phyloP scores from a whole-genome alignment of 2,888 invertebrate species.

The Polyommatus icarus region DNA sequence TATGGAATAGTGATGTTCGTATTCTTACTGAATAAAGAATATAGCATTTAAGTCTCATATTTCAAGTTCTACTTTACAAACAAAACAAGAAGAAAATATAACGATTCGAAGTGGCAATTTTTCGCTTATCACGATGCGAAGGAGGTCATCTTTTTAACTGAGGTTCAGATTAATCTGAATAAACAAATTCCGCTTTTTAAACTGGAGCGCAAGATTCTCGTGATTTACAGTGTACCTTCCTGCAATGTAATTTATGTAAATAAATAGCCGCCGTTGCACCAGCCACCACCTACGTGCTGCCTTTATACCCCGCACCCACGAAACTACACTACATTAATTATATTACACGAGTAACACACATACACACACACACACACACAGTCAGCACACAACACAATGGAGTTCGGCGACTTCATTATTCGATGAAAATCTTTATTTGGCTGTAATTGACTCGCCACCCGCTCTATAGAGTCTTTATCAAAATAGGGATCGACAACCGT shows the following conservation, averaged over 20 bases:
- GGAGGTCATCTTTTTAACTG: not conserved
- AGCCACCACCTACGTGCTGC: not conserved
- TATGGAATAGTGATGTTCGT: not conserved
- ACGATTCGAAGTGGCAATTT: not conserved
- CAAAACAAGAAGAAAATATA: not conserved
- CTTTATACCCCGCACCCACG: not conserved
- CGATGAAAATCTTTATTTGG: slow-evolving; percentile 1
- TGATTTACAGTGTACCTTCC: not conserved
- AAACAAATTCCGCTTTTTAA: not conserved
- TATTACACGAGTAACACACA: not conserved
- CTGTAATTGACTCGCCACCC: not conserved
- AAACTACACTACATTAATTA: not conserved
- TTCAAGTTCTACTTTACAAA: not conserved
- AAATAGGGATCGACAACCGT: not conserved
- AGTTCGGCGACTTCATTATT: not conserved
- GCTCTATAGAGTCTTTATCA: not conserved
- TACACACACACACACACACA: not conserved
- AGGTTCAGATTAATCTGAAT: not conserved
- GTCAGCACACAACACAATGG: not conserved
- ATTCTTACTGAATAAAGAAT: not conserved
- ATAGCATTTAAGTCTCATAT: not conserved
- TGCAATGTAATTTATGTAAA: slow-evolving; percentile 12
- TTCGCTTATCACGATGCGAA: not conserved
- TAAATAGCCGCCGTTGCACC: slow-evolving; percentile 1
- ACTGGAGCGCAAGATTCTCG: not conserved